These are phyloP conservation scores for Amphipoea lucens DNA, from an alignment of 2,888 invertebrate genomes.

Conservation along the genomic window DNA sequence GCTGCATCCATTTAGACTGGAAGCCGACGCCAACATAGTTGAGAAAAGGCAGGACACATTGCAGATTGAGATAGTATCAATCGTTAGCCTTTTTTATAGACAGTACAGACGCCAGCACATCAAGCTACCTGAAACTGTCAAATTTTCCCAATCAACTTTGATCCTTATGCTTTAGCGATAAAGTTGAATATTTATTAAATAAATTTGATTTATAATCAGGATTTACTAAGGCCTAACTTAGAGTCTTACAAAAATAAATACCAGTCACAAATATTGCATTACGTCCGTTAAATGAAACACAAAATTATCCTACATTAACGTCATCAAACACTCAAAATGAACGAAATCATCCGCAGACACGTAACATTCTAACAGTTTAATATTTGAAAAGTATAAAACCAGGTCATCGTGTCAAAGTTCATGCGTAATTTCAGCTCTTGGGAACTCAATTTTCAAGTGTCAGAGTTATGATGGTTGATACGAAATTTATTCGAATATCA, in stretches of 20 bases:
- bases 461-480: slow-evolving; percentile 38
- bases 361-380: slow-evolving; percentile 43
- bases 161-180: no score
- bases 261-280: not conserved
- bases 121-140: no score
- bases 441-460: slow-evolving; percentile 63
- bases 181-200: no score
- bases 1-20: not conserved
- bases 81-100: not conserved
- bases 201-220: no score
- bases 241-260: not conserved
- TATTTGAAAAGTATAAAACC: slow-evolving; percentile 53
- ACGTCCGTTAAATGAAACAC: not conserved
- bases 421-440: slow-evolving; percentile 51
- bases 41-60: not conserved
- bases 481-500: slow-evolving; percentile 55
- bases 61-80: not conserved
- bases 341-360: slow-evolving; percentile 14
- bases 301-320: not conserved
- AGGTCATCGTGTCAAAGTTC: slow-evolving; percentile 59
- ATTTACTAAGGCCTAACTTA: not conserved
- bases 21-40: not conserved
- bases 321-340: slow-evolving; percentile 6
- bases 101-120: no score
- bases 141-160: no score